These are phyloP conservation scores for Melanchra persicariae DNA, from an alignment of 2,888 invertebrate species.

Conservation along the genomic window DNA sequence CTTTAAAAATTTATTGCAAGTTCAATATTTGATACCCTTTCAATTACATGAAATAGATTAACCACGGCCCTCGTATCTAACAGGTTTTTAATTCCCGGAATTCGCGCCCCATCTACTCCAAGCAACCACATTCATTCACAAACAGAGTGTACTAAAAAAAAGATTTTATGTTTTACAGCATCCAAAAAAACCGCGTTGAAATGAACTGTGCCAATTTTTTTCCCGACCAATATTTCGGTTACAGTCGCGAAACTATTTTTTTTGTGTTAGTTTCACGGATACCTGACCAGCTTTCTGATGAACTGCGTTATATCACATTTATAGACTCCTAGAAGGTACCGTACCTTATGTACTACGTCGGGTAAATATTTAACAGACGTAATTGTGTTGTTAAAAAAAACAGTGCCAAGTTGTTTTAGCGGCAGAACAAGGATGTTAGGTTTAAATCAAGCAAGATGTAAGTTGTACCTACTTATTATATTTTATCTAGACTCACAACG, in stretches of 20 bases:
- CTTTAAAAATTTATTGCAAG: not conserved
- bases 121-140: conserved; percentile 36
- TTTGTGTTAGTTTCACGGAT: not conserved
- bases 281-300: not conserved
- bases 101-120: conserved; percentile 10
- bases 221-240: conserved; percentile 8
- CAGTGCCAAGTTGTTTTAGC: not conserved
- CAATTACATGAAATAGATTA: not conserved
- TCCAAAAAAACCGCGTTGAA: conserved; percentile 11
- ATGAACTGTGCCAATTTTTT: conserved; percentile 32
- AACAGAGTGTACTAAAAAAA: conserved; percentile 22
- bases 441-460: not conserved
- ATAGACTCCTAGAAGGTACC: not conserved
- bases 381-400: not conserved
- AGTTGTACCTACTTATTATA: not conserved
- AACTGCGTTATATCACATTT: not conserved
- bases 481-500: too few species aligned
- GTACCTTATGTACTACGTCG: not conserved
- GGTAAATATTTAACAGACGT: not conserved
- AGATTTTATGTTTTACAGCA: conserved; percentile 24
- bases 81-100: not conserved
- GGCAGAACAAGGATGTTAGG: not conserved
- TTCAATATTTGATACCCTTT: conserved; percentile 4
- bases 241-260: not conserved
- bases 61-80: not conserved